A percentile compares a stretch with the other conserved stretches of the same genome.
Conservation (phyloP, 2,888 invertebrate species). For the Zygothrica quintamaculata region DNA sequence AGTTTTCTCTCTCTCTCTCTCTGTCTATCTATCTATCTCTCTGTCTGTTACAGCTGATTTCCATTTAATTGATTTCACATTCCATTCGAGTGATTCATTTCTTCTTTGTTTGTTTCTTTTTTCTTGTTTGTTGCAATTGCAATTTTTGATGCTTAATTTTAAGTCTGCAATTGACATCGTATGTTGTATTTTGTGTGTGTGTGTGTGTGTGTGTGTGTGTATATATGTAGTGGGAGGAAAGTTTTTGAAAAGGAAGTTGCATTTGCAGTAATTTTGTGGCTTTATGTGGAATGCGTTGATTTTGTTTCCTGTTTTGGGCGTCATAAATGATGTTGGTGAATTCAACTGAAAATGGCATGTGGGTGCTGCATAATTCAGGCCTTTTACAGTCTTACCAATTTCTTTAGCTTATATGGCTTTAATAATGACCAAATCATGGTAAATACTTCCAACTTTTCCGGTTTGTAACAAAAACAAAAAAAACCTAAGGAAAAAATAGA, state of each 20-base stretch:
- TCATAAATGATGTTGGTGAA: background rate
- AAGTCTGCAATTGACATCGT: conserved; percentile 6
- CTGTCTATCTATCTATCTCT: too few relatives aligned
- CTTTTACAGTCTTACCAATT: background rate
- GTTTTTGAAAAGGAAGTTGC: conserved; percentile 3
- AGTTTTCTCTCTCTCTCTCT: conserved; percentile 3
- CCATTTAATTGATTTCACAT: conserved; percentile 70
- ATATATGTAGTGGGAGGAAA: too few relatives aligned
- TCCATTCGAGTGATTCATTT: conserved; percentile 59
- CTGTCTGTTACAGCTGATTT: conserved; percentile 54
- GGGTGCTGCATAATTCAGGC: conserved; percentile 2
- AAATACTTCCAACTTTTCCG: too few relatives aligned
- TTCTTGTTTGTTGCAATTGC: conserved; percentile 17
- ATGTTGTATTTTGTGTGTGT: background rate
- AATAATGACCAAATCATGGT: too few relatives aligned
- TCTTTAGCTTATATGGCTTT: background rate
- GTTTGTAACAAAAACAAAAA: too few relatives aligned
- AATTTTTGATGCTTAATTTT: conserved; percentile 11
- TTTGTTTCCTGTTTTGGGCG: conserved; percentile 16
- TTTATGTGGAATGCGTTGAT: conserved; percentile 10
- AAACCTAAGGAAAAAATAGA: too few relatives aligned
- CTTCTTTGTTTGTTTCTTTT: too few relatives aligned
- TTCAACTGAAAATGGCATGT: conserved; percentile 4
- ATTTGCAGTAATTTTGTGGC: conserved; percentile 10
- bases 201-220: background rate